Conservation (phyloP, 1,140 invertebrate genomes). For the Planococcus citri region DNA sequence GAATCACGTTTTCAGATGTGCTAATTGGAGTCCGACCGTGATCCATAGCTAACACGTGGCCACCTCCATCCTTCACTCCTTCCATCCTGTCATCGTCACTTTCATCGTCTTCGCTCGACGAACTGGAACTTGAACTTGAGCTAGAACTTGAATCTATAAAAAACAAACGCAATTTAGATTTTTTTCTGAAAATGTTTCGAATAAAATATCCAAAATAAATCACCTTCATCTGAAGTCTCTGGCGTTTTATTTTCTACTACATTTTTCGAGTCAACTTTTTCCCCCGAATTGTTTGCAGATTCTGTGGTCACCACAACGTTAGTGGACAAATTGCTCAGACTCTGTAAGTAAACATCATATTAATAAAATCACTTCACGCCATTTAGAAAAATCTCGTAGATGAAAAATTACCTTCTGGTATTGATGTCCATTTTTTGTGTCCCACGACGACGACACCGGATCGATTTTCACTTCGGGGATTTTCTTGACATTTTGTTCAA, state of each 20-base stretch:
- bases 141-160: too few relatives aligned
- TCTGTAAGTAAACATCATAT: background rate
- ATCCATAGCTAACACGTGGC: conserved; percentile 42
- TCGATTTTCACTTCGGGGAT: conserved; percentile 75
- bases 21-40: conserved; percentile 51
- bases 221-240: conserved; percentile 23
- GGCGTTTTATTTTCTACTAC: conserved; percentile 22
- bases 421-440: conserved; percentile 44
- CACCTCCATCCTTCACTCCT: conserved; percentile 40
- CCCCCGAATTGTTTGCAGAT: conserved; percentile 17
- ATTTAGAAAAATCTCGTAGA: background rate
- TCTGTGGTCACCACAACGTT: conserved; percentile 8
- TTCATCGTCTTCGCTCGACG: conserved; percentile 48
- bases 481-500: conserved; percentile 73
- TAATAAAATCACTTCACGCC: background rate
- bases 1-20: conserved; percentile 61
- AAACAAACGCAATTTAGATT: background rate
- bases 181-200: too few relatives aligned
- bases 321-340: background rate
- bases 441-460: conserved; percentile 43
- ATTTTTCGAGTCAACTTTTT: conserved; percentile 21
- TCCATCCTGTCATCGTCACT: conserved; percentile 48
- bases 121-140: conserved; percentile 59
- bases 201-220: background rate
- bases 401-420: background rate